Evolutionary conservation across 2,888 invertebrate species (phyloP), one percentile per base, ranked within the genome.

Genomic region (Galeopsomyia nigrocyanea): DNA sequence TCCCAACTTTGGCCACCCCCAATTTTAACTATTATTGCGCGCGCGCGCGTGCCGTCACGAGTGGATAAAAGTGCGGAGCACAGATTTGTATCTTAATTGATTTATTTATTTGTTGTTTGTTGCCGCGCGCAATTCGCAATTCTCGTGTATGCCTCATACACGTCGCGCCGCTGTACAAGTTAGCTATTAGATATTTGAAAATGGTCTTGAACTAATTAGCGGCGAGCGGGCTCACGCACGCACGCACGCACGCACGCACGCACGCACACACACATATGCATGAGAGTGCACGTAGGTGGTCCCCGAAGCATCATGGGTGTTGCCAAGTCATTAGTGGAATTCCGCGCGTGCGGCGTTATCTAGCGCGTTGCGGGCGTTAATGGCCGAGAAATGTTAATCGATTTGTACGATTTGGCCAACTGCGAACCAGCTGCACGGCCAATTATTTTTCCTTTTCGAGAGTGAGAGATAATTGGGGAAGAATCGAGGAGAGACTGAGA

Each of bases 1-100:
- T 39, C 39, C 39, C 39, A 39, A 39, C 31, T 39, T 2, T 14
- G 26, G 22, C 68, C 68, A 68, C 65, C 65, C 74, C 72, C 77
- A 79, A 78, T 82, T 84, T 83, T 84, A 82, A 84, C 83, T 83
- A 84, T 84, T 84, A 84, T 84, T 82, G 81, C 81, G 78, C 80
- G 57, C 69, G 81, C 81, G 78, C 80, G 57, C 69, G 62, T 53
- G 66, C 55, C 57, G 63, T 26, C 14, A 22, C 16, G 46, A 10
- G 64, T 56, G 47, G 39, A 64, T 22, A 47, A 22, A 47, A 39
- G 10, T 39, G n/a, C 21, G 22, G 56, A 49, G 47, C 56, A 17
- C 17, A 46, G 49, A 49, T 66, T 49, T 49, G 57, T 50, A 66
- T 26, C 26, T 57, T 22, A 49, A 21, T 21, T 19, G 13, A 14